phyloP scores from a whole-genome alignment of 2,113 vertebrate species.

The Sialia sialis region DNA sequence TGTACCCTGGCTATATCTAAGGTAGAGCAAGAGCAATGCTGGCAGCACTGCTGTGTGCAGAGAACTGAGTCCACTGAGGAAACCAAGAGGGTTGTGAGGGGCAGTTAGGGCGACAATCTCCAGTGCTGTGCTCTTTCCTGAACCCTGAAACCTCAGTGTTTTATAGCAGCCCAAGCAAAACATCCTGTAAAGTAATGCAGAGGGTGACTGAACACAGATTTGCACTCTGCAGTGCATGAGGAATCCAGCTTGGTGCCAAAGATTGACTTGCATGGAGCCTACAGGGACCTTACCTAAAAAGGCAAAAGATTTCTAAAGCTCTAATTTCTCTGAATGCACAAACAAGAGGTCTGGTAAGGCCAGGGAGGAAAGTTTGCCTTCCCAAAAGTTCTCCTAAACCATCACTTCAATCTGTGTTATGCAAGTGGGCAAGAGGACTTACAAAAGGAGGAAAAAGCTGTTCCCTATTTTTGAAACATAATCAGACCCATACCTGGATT shows the following conservation, averaged over 20 bases:
- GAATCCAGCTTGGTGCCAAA: not conserved
- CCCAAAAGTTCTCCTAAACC: not conserved
- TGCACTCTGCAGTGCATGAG: not conserved
- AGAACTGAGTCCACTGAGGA: not conserved
- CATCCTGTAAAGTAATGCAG: not conserved
- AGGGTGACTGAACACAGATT: slow-evolving; percentile 10
- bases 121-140: not conserved
- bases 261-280: not conserved
- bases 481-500: not conserved
- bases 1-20: not conserved
- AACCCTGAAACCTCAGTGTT: not conserved
- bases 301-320: not conserved
- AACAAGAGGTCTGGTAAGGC: not conserved
- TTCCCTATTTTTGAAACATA: slow-evolving; percentile 5
- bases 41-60: not conserved
- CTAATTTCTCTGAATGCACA: not conserved
- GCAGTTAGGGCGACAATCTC: not conserved
- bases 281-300: not conserved
- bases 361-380: not conserved
- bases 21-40: not conserved
- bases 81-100: not conserved
- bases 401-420: not conserved
- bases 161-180: slow-evolving; percentile 1
- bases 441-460: not conserved
- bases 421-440: not conserved